Percentiles rank a stretch among this genome's conserved stretches.
Conservation (phyloP, 2,113 vertebrate genomes). For the Crotalus viridis region DNA sequence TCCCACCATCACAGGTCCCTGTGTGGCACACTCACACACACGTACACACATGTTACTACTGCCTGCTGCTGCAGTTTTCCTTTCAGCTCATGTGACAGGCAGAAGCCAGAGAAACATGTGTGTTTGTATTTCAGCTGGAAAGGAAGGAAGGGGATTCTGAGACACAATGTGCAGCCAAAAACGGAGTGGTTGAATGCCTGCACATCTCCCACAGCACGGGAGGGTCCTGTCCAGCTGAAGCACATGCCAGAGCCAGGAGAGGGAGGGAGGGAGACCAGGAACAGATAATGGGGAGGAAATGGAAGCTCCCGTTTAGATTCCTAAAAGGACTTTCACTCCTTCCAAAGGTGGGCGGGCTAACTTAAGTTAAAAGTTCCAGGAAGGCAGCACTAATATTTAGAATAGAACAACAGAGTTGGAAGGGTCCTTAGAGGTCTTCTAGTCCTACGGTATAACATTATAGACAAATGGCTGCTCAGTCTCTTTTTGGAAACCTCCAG, state of each 20-base stretch:
- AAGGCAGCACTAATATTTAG: background rate
- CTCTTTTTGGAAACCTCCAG: background rate
- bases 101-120: background rate
- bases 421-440: background rate
- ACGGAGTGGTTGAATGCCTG: background rate
- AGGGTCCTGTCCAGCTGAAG: background rate
- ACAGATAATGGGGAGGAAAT: background rate
- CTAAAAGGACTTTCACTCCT: background rate
- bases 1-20: background rate
- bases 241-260: background rate
- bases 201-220: background rate
- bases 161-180: slow-evolving; percentile 6
- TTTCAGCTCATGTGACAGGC: background rate
- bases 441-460: background rate
- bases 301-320: background rate
- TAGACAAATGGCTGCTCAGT: background rate
- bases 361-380: background rate
- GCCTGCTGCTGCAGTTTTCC: background rate
- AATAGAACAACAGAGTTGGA: background rate
- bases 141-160: background rate
- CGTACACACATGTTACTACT: background rate
- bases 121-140: background rate
- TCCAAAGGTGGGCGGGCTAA: background rate
- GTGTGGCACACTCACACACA: background rate
- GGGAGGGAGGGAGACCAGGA: background rate